Evolutionary conservation across 2,113 vertebrate species (phyloP).

Genomic region (Myotis davidii): DNA sequence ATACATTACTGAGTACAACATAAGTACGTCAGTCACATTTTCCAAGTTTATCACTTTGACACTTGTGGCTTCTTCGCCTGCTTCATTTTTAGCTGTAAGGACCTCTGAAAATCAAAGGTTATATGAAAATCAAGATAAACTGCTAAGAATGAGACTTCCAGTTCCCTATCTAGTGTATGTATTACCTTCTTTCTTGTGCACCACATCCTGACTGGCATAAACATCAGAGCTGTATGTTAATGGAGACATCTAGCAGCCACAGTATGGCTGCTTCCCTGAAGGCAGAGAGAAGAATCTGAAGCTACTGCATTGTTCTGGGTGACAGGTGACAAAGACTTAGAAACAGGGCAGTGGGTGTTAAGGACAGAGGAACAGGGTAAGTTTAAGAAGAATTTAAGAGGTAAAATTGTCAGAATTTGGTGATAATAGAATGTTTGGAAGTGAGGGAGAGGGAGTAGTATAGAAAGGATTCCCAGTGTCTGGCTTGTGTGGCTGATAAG

Average conservation of each 20-base stretch:
- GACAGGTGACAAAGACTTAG: neutral
- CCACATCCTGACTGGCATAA: neutral
- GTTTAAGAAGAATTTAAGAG: constrained; percentile 20
- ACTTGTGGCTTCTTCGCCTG: neutral
- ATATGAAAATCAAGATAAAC: neutral
- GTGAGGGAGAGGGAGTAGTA: neutral
- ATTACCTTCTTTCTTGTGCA: neutral
- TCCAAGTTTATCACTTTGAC: neutral
- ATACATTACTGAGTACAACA: neutral
- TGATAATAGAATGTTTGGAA: neutral
- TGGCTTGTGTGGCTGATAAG: neutral
- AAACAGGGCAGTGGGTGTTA: neutral
- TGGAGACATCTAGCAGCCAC: neutral
- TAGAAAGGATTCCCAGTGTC: neutral
- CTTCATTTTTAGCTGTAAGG: neutral
- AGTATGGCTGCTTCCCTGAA: neutral
- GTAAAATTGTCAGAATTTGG: neutral
- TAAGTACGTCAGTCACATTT: neutral
- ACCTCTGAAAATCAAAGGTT: neutral
- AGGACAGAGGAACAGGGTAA: neutral
- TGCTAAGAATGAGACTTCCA: neutral
- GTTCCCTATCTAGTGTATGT: neutral
- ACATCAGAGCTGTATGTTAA: neutral
- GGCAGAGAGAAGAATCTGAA: neutral
- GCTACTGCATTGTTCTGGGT: neutral